These are phyloP conservation scores for Hesperophylax magnus DNA, from an alignment of 1,140 invertebrate species.

Conservation along the genomic window DNA sequence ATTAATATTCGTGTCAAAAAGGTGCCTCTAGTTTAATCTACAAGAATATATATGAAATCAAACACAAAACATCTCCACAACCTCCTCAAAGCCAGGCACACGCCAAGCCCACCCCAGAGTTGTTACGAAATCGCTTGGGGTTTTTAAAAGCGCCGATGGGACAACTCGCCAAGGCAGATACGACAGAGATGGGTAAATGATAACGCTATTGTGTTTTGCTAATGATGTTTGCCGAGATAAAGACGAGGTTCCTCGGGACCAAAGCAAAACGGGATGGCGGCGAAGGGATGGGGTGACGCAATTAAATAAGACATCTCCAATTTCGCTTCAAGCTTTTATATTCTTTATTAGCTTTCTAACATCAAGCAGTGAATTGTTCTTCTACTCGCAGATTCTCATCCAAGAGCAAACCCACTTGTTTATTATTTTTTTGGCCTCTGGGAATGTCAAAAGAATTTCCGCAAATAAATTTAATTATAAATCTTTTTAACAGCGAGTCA, in stretches of 20 bases:
- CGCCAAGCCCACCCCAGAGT: no score
- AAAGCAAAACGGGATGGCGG: conserved; percentile 13
- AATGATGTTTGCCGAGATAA: conserved; percentile 58
- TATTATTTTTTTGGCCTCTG: not conserved
- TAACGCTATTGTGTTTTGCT: conserved; percentile 58
- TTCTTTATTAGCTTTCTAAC: conserved; percentile 54
- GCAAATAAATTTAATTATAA: conserved; percentile 20
- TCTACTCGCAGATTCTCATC: conserved; percentile 32
- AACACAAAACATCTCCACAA: no score
- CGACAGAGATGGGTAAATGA: conserved; percentile 53
- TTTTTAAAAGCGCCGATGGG: conserved; percentile 12
- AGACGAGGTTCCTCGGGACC: conserved; percentile 32
- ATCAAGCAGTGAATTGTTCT: conserved; percentile 47
- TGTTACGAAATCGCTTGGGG: not conserved
- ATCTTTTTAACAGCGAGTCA: conserved; percentile 18
- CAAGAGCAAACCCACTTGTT: not conserved
- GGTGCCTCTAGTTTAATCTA: no score
- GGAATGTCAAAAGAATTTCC: conserved; percentile 21
- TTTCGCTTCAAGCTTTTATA: conserved; percentile 42
- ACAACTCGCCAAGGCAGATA: conserved; percentile 25
- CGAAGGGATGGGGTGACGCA: conserved; percentile 37
- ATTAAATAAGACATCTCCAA: conserved; percentile 55
- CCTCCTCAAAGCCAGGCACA: no score
- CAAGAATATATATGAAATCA: no score
- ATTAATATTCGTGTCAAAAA: no score